Percentiles rank a stretch among this genome's conserved stretches.
phyloP scores from a whole-genome alignment of 2,797 vertebrate species.

The Tenualosa thibaudeaui region DNA sequence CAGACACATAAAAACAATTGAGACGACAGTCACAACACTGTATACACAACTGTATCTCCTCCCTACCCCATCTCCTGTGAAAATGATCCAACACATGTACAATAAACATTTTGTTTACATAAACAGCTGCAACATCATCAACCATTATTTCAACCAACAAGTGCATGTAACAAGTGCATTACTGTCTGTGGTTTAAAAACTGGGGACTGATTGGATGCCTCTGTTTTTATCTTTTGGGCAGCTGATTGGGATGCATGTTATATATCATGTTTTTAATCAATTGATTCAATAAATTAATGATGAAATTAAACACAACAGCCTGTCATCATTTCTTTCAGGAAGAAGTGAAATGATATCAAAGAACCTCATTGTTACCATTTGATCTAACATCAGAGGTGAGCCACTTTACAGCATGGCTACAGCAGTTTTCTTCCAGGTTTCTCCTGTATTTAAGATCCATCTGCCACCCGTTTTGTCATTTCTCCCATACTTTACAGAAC shows the following conservation, averaged over 20 bases:
- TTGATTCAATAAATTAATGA: background rate
- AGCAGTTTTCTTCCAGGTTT: too few relatives aligned
- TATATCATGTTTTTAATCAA: background rate
- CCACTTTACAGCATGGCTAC: background rate
- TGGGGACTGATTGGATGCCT: background rate
- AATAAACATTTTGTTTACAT: constrained; percentile 19
- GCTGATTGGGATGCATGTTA: background rate
- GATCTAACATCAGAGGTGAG: background rate
- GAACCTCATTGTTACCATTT: background rate
- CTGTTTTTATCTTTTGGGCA: background rate
- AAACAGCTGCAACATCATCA: constrained; percentile 1
- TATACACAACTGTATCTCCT: background rate
- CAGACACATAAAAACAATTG: constrained; percentile 2
- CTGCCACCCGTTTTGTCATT: too few relatives aligned
- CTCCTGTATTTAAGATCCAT: too few relatives aligned
- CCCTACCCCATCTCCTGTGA: background rate
- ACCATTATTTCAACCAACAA: background rate
- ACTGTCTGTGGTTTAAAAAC: background rate
- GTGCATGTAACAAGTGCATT: background rate
- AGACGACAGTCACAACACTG: constrained; percentile 17
- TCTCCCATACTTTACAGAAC: too few relatives aligned
- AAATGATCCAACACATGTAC: background rate
- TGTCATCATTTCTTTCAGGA: background rate
- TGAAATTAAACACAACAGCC: background rate
- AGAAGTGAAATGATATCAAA: background rate